Evolutionary conservation across 2,888 invertebrate genomes (phyloP), one percentile per base, ranked within the genome.

Genomic region (Mycalesis mineus): DNA sequence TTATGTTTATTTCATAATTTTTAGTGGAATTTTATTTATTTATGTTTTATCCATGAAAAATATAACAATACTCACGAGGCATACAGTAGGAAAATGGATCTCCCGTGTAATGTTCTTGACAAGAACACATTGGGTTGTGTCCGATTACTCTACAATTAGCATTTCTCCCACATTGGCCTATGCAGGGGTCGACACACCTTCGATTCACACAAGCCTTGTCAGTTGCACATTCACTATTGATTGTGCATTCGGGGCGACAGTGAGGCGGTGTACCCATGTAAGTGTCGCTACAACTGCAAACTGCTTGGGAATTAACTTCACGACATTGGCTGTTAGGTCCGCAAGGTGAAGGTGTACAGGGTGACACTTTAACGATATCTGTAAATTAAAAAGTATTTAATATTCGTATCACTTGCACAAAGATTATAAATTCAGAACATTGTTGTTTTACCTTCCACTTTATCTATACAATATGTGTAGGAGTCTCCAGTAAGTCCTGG

Each of bases 61-160:
- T n/a, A 14, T 28, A 1, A 9, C 4, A 15, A 55, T 64, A 75
- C 79, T 78, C 75, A 89, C 89, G 72, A 89, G 93, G 77, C 82
- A 91, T 42, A 90, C 90, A 90, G 66, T 84, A 84, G 8, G 82
- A 92, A 74, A 95, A 94, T 2, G 95, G 94, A 90, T 95, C 95
- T n/a, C 96, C 96, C 11, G 94, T 94, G 69, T 91, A 93, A 52
- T 93, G 91, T 13, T 91, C 82, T 62, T 92, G 92, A 74, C 96
- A 96, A 15, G 93, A 93, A 75, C 96, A 96, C 64, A 95, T 92
- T 1, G 96, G 96, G 74, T 94, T 95, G 73, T 97, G 96, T 69
- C 94, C 94, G 61, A 94, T 92, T 17, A 96, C 95, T 78, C 93
- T 93, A 68, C 97, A 97, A 55, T 92, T 91, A 8, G 96, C 94